A percentile compares a stretch with the other conserved stretches of the same genome.
These are phyloP conservation scores for Vandiemenella viatica DNA, from an alignment of 2,888 invertebrate species.

Conservation along the genomic window DNA sequence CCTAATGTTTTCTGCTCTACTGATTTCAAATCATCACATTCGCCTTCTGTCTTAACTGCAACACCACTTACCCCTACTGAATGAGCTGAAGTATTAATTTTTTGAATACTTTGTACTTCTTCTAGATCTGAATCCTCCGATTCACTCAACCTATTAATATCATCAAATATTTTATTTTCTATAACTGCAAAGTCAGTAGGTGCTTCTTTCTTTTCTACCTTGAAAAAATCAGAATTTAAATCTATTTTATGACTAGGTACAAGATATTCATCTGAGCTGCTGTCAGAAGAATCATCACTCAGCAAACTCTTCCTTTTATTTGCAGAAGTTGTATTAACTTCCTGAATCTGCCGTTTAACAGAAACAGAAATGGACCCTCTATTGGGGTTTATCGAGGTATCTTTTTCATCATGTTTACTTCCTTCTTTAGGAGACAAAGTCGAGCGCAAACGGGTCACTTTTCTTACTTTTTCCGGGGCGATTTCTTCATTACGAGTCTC, in stretches of 20 bases:
- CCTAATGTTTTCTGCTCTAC: too few species aligned
- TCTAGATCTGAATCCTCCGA: constrained; percentile 19
- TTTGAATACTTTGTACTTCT: background rate
- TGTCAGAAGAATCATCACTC: constrained; percentile 24
- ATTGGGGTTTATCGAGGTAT: too few species aligned
- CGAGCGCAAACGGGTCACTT: too few species aligned
- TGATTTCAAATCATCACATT: background rate
- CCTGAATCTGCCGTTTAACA: too few species aligned
- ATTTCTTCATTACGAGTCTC: too few species aligned
- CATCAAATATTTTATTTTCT: constrained; percentile 26
- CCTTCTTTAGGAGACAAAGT: too few species aligned
- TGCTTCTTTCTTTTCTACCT: constrained; percentile 15
- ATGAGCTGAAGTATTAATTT: background rate
- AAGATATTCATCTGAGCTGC: constrained; percentile 36
- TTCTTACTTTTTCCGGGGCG: too few species aligned
- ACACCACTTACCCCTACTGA: background rate
- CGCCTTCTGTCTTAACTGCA: background rate
- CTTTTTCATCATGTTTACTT: too few species aligned
- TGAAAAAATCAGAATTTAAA: constrained; percentile 38
- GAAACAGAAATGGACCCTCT: too few species aligned
- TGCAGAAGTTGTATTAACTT: too few species aligned
- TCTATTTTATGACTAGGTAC: constrained; percentile 38
- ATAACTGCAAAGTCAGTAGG: constrained; percentile 22
- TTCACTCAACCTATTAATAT: constrained; percentile 24
- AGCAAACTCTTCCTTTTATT: too few species aligned